Evolutionary conservation across 1,140 invertebrate species (phyloP).

Genomic region (Pseudachorutes palmiensis): DNA sequence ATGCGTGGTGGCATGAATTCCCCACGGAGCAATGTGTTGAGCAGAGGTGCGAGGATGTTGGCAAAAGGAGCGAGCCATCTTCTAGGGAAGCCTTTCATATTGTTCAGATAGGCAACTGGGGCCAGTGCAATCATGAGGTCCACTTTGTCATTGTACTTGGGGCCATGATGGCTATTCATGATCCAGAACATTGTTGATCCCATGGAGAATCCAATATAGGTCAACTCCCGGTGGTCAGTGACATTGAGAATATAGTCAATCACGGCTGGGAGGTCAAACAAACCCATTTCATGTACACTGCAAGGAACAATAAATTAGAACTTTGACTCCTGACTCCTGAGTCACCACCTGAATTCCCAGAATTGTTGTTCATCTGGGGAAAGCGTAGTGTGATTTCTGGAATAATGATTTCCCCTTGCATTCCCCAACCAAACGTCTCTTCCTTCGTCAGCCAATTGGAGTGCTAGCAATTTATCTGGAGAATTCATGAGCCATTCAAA

Average conservation of each 20-base stretch:
- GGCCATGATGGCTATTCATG: constrained; percentile 51
- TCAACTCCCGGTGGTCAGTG: constrained; percentile 37
- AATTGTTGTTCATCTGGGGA: background rate
- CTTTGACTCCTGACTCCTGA: constrained; percentile 13
- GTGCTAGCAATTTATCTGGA: constrained; percentile 18
- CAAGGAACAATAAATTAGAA: background rate
- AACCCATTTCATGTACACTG: constrained; percentile 33
- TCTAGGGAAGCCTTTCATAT: constrained; percentile 46
- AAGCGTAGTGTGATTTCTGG: constrained; percentile 25
- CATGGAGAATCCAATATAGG: constrained; percentile 61
- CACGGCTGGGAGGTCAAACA: constrained; percentile 42
- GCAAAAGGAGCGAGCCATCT: constrained; percentile 20
- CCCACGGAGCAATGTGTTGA: constrained; percentile 18
- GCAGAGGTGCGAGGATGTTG: background rate
- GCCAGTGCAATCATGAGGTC: constrained; percentile 52
- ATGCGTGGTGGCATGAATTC: constrained; percentile 31
- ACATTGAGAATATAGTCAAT: constrained; percentile 30
- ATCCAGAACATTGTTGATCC: constrained; percentile 53
- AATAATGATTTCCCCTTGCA: constrained; percentile 45
- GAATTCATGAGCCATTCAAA: constrained; percentile 32
- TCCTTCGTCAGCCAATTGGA: constrained; percentile 22
- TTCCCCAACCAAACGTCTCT: constrained; percentile 46
- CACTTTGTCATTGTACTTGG: constrained; percentile 56
- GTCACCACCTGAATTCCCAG: constrained; percentile 9
- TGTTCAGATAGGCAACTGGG: constrained; percentile 44